Conservation (phyloP, 1,140 invertebrate species). For the Akabosia matsudoensis region DNA sequence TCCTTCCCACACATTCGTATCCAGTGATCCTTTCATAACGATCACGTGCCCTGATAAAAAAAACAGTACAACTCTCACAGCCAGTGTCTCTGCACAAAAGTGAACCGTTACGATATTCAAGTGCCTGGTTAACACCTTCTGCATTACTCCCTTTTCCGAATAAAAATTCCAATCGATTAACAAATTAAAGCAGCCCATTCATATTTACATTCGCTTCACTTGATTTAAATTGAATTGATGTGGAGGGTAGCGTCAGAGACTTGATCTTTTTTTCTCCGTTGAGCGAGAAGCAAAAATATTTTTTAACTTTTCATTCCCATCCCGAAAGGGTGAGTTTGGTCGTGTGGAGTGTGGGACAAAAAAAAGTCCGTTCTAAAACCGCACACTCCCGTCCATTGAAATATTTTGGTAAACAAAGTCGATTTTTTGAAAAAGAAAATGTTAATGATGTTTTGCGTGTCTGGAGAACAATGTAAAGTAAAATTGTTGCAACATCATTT, state of each 20-base stretch:
- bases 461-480: constrained; percentile 29
- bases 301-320: no score
- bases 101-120: constrained; percentile 7
- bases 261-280: constrained; percentile 10
- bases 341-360: neutral
- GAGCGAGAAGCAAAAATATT: no score
- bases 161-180: constrained; percentile 17
- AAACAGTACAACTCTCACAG: neutral
- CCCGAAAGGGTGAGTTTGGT: neutral
- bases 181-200: constrained; percentile 11
- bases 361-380: constrained; percentile 18
- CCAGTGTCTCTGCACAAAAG: neutral
- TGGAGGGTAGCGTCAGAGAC: neutral
- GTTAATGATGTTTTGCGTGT: neutral
- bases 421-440: neutral
- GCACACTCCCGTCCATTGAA: neutral
- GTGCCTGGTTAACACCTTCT: constrained; percentile 15
- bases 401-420: neutral
- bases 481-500: constrained; percentile 39
- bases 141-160: neutral
- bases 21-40: neutral
- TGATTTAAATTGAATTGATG: constrained; percentile 21
- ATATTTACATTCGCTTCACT: constrained; percentile 11
- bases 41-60: neutral
- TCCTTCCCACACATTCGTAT: neutral